A percentile compares a stretch with the other conserved stretches of the same genome.
These are phyloP conservation scores for Ichneumoninae sp. DNA, from an alignment of 2,888 invertebrate genomes.

Conservation along the genomic window DNA sequence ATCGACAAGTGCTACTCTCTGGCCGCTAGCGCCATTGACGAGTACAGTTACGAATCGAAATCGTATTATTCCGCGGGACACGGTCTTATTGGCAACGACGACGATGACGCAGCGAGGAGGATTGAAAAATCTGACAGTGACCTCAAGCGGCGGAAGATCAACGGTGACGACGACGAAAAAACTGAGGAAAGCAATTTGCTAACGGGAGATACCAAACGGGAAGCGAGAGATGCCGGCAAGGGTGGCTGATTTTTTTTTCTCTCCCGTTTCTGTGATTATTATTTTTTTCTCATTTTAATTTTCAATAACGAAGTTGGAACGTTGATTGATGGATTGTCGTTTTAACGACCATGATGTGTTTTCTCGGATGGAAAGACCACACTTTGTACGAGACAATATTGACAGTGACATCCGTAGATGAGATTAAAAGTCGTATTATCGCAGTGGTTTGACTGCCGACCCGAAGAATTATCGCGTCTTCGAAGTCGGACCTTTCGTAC, in stretches of 20 bases:
- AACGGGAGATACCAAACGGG: conserved; percentile 9
- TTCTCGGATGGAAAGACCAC: not conserved
- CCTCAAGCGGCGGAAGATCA: not conserved
- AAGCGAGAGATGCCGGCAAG: conserved; percentile 24
- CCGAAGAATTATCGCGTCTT: conserved; percentile 9
- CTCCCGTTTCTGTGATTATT: conserved; percentile 51
- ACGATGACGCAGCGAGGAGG: conserved; percentile 8
- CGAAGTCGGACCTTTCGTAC: not conserved
- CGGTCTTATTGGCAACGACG: conserved; percentile 18
- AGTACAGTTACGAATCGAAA: conserved; percentile 57
- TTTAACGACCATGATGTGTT: not conserved
- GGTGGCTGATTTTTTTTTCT: conserved; percentile 36
- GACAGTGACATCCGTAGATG: not conserved
- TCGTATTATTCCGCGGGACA: conserved; percentile 41
- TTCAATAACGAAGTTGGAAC: conserved; percentile 12
- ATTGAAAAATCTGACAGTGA: conserved; percentile 32
- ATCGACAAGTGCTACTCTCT: conserved; percentile 55
- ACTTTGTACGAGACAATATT: not conserved
- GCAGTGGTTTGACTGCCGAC: not conserved
- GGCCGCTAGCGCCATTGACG: conserved; percentile 42
- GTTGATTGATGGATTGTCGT: not conserved
- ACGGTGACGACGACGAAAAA: conserved; percentile 14
- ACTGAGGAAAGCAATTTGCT: conserved; percentile 8
- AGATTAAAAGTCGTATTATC: not conserved
- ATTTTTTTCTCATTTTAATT: not conserved